phyloP scores from a whole-genome alignment of 2,888 invertebrate species.

The Hemicrepidius hirtus region DNA sequence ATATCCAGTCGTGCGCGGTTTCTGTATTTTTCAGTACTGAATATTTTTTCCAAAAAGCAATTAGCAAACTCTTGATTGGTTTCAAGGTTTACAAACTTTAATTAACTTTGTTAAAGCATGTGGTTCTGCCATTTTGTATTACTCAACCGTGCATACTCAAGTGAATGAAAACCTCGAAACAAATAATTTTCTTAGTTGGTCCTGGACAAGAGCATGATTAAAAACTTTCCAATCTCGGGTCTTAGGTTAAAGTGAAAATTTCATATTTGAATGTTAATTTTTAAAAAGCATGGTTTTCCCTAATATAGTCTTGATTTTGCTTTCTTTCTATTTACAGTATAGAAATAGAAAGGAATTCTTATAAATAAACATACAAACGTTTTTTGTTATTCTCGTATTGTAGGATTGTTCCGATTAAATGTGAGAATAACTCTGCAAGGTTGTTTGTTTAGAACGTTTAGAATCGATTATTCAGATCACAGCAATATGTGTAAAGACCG shows the following conservation, averaged over 20 bases:
- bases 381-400: not conserved
- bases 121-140: constrained; percentile 3
- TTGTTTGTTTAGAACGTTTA: constrained; percentile 23
- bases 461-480: constrained; percentile 21
- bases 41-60: constrained; percentile 26
- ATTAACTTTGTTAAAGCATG: constrained; percentile 21
- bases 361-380: no score
- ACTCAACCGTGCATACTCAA: constrained; percentile 22
- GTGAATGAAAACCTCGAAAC: not conserved
- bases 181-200: constrained; percentile 3
- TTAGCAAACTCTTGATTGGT: constrained; percentile 28
- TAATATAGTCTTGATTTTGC: not conserved
- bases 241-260: constrained; percentile 23
- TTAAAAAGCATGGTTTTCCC: constrained; percentile 8
- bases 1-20: not conserved
- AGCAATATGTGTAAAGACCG: constrained; percentile 6
- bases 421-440: constrained; percentile 20
- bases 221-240: constrained; percentile 19
- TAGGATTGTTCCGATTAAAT: constrained; percentile 8
- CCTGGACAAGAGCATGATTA: not conserved
- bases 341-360: constrained; percentile 4
- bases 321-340: not conserved
- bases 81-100: constrained; percentile 31
- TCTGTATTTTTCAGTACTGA: constrained; percentile 1
- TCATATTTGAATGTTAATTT: constrained; percentile 12